phyloP scores from a whole-genome alignment of 92 coral and sea anemone species.

The Chrysogorgia sp. region DNA sequence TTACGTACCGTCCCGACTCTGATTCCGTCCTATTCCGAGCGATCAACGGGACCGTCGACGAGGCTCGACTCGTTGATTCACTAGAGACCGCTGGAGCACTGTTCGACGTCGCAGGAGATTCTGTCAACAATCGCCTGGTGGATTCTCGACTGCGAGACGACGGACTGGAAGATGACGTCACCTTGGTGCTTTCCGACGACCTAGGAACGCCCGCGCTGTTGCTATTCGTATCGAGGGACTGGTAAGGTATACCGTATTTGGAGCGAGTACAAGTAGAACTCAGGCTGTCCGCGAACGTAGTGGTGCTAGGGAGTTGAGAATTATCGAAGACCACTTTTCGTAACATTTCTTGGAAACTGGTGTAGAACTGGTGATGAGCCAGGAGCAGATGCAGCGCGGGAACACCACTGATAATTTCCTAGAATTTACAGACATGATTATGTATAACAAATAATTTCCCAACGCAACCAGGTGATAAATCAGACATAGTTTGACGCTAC shows the following conservation, averaged over 20 bases:
- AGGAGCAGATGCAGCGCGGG: constrained; percentile 68
- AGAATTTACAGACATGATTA: background rate
- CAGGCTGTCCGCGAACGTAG: constrained; percentile 84
- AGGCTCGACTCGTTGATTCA: background rate
- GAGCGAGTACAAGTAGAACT: constrained; percentile 81
- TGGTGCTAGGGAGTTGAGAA: constrained; percentile 52
- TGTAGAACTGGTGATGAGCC: constrained; percentile 83
- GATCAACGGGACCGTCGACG: constrained; percentile 19
- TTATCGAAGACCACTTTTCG: constrained; percentile 48
- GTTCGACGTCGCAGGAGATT: constrained; percentile 28
- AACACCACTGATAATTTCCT: constrained; percentile 64
- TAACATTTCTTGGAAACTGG: constrained; percentile 64
- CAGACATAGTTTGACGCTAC: too few species aligned
- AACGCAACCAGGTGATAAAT: too few species aligned
- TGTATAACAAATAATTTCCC: too few species aligned
- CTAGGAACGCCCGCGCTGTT: background rate
- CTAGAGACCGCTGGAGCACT: background rate
- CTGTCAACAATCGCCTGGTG: constrained; percentile 14
- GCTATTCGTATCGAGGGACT: constrained; percentile 65
- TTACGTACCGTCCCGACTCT: background rate
- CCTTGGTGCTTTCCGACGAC: constrained; percentile 16
- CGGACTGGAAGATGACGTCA: constrained; percentile 32
- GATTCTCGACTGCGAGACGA: constrained; percentile 27
- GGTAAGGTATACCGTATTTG: constrained; percentile 84
- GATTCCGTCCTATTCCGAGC: constrained; percentile 13